A percentile compares a stretch with the other conserved stretches of the same genome.
phyloP scores from a whole-genome alignment of 2,888 invertebrate genomes.

The Ceramica pisi region DNA sequence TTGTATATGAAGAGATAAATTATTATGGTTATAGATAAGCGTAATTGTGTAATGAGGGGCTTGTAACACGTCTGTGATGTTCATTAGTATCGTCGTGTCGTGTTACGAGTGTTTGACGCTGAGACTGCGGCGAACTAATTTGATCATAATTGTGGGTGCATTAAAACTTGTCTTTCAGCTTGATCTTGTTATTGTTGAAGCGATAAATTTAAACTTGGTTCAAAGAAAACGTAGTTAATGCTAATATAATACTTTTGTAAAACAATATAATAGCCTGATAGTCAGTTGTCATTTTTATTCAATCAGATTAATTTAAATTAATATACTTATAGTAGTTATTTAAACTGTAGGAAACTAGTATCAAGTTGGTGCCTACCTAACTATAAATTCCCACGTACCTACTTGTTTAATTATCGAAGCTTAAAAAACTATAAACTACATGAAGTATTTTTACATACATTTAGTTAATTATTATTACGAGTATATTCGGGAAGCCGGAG shows the following conservation, averaged over 20 bases:
- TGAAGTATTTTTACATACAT: not conserved
- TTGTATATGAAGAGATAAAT: slow-evolving; percentile 52
- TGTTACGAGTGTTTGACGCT: slow-evolving; percentile 26
- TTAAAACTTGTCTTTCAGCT: slow-evolving; percentile 23
- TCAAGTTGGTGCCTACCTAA: no score
- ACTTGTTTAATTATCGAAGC: no score
- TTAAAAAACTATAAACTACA: no score
- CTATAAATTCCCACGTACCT: no score
- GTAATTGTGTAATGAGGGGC: slow-evolving; percentile 41
- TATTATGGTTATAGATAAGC: slow-evolving; percentile 29
- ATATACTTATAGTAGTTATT: no score
- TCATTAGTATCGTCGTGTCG: slow-evolving; percentile 13
- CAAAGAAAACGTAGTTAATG: not conserved
- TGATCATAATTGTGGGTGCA: slow-evolving; percentile 5
- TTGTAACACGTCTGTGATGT: slow-evolving; percentile 29
- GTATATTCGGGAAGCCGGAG: no score
- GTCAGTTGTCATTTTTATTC: not conserved
- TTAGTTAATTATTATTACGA: not conserved
- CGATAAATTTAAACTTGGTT: not conserved
- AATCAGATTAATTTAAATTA: not conserved
- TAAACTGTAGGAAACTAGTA: no score
- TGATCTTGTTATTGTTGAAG: not conserved
- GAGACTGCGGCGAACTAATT: slow-evolving; percentile 19
- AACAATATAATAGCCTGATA: not conserved
- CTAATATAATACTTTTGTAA: not conserved